Conservation (phyloP, 1,140 invertebrate genomes). For the Stenopsyche tienmushanensis region DNA sequence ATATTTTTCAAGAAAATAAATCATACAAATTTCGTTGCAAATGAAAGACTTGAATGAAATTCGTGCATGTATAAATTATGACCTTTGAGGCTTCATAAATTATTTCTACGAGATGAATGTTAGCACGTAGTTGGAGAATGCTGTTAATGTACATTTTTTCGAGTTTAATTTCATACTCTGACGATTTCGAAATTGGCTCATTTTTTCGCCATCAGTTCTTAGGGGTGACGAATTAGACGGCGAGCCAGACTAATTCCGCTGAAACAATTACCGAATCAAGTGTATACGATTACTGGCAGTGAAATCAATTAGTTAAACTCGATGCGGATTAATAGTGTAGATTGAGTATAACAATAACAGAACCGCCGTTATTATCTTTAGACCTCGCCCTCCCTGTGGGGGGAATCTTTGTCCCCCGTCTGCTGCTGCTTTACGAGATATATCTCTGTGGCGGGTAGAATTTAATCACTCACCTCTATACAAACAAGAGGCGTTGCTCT, state of each 20-base stretch:
- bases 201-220: too few species aligned
- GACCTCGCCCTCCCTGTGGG: background rate
- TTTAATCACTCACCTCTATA: constrained; percentile 9
- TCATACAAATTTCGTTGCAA: too few species aligned
- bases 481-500: background rate
- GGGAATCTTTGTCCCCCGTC: background rate
- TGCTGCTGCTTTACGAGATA: background rate
- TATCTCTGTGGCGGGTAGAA: background rate
- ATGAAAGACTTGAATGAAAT: too few species aligned
- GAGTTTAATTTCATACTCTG: too few species aligned
- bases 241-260: background rate
- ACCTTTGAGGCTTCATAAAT: too few species aligned
- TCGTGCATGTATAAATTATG: too few species aligned
- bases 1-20: too few species aligned
- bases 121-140: too few species aligned
- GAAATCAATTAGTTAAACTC: constrained; percentile 8
- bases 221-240: too few species aligned
- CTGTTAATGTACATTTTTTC: too few species aligned
- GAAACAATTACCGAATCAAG: background rate
- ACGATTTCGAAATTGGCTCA: too few species aligned
- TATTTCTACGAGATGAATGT: too few species aligned
- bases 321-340: background rate
- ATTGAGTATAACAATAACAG: background rate
- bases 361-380: background rate
- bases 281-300: background rate